Evolutionary conservation across 2,888 invertebrate genomes (phyloP).

Genomic region (Petrolisthes cinctipes): DNA sequence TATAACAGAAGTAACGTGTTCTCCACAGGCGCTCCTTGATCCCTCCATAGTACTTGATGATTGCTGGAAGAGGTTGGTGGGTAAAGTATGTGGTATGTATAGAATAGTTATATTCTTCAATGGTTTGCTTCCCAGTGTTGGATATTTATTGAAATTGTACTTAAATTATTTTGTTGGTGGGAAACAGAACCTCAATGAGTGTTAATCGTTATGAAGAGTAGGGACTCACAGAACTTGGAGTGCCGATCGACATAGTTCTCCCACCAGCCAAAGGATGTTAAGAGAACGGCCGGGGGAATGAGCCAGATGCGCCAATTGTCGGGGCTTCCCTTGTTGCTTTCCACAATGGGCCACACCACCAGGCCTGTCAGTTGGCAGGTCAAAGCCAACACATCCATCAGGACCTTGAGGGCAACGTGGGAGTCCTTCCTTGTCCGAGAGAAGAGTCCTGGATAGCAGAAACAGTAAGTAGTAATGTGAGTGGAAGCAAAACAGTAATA

Average conservation of each 20-base stretch:
- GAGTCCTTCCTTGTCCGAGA: conserved; percentile 84
- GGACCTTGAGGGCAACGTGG: conserved; percentile 66
- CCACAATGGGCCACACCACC: conserved; percentile 84
- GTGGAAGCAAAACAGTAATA: not conserved
- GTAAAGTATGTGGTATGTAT: not conserved
- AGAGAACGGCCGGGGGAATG: conserved; percentile 85
- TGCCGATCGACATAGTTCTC: conserved; percentile 93
- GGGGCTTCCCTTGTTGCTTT: conserved; percentile 65
- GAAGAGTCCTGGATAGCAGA: conserved; percentile 75
- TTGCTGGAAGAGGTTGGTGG: conserved; percentile 67
- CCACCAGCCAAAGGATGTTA: conserved; percentile 97
- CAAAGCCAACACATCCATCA: conserved; percentile 83
- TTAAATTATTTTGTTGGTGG: not conserved
- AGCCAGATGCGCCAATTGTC: conserved; percentile 81
- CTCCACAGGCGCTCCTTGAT: conserved; percentile 75
- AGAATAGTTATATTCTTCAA: not conserved
- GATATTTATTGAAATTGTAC: not conserved
- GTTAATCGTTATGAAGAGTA: not conserved
- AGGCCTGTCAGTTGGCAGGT: conserved; percentile 91
- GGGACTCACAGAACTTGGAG: conserved; percentile 80
- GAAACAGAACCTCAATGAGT: not conserved
- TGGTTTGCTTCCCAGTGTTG: not conserved
- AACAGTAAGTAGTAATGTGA: not conserved
- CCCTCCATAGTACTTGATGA: conserved; percentile 71
- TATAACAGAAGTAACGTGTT: conserved; percentile 80